Percentiles rank a stretch among this genome's conserved stretches.
Evolutionary conservation across 2,797 vertebrate genomes (phyloP).

Genomic region (Etheostoma perlongum): DNA sequence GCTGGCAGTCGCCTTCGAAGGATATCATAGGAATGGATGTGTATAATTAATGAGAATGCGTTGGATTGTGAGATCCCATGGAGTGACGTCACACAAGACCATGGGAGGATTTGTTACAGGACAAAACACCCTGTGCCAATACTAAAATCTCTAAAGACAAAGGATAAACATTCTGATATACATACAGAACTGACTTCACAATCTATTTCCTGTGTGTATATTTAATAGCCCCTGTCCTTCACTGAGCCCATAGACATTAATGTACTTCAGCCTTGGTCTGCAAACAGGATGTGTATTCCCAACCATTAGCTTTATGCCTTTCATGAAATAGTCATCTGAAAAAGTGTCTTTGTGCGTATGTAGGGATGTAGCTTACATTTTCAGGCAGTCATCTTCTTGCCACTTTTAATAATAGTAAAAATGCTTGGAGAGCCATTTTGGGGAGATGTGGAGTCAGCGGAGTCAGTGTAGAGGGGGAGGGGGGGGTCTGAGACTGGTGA

Average conservation of each 20-base stretch:
- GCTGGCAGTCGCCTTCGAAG: no score
- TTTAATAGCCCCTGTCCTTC: background rate
- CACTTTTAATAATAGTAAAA: slow-evolving; percentile 65
- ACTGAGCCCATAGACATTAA: background rate
- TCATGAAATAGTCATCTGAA: slow-evolving; percentile 34
- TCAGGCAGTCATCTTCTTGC: slow-evolving; percentile 62
- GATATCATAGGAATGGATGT: no score
- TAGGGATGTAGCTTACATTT: slow-evolving; percentile 39
- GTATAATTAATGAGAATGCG: no score
- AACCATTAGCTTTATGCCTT: slow-evolving; percentile 21
- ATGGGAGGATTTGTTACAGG: background rate
- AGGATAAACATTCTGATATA: background rate
- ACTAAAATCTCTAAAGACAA: background rate
- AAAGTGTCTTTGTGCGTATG: slow-evolving; percentile 42
- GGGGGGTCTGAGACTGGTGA: slow-evolving; percentile 43
- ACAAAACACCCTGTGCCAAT: background rate
- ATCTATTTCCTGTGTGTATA: background rate
- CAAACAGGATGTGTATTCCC: slow-evolving; percentile 19
- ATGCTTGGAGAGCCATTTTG: slow-evolving; percentile 55
- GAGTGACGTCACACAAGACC: background rate
- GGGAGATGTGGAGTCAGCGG: slow-evolving; percentile 65
- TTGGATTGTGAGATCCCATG: background rate
- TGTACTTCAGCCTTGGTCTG: slow-evolving; percentile 7
- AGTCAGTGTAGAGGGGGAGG: background rate
- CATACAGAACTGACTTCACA: background rate